Evolutionary conservation across 2,797 vertebrate species (phyloP).

Genomic region (Smutsia gigantea): DNA sequence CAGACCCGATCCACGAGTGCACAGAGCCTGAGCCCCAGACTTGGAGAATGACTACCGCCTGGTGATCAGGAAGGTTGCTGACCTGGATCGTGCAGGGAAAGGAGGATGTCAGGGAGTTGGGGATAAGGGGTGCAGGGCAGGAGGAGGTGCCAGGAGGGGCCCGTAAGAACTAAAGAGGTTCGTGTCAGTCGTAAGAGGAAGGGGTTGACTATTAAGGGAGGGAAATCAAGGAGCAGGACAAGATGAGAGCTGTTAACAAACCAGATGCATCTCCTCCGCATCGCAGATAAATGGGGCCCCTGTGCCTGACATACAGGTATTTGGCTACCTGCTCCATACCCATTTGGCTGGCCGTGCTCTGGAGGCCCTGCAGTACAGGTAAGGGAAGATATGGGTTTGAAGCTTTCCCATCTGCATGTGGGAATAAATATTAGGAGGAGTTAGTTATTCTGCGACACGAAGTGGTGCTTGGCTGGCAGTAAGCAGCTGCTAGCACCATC

Average conservation of each 20-base stretch:
- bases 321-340: constrained; percentile 82
- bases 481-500: neutral
- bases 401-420: neutral
- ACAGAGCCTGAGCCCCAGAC: neutral
- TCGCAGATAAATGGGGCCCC: constrained; percentile 79
- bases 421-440: neutral
- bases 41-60: neutral
- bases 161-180: neutral
- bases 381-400: neutral
- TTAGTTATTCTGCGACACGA: neutral
- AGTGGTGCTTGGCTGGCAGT: neutral
- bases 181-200: neutral
- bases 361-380: constrained; percentile 80
- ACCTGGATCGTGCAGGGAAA: neutral
- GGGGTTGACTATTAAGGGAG: neutral
- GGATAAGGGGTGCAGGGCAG: neutral
- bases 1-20: neutral
- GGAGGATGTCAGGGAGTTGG: neutral
- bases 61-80: neutral
- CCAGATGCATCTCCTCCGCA: neutral
- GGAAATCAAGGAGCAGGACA: neutral
- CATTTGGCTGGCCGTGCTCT: constrained; percentile 81
- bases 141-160: neutral
- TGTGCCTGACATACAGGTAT: constrained; percentile 75
- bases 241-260: neutral